Conservation (phyloP, 2,113 vertebrate genomes). For the Arvicanthis niloticus region DNA sequence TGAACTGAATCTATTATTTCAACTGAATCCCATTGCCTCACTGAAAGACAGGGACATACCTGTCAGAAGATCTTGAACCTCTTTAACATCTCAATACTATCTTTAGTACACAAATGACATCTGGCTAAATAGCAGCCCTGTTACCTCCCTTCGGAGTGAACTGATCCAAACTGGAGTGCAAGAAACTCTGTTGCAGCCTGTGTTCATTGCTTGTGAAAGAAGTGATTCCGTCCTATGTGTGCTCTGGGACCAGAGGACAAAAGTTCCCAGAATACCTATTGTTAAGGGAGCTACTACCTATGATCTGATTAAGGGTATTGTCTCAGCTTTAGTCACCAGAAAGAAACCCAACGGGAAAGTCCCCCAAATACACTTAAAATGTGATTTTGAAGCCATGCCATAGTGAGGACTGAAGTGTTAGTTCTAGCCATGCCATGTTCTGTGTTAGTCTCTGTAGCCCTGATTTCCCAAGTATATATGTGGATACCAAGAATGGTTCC, state of each 20-base stretch:
- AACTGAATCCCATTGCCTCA: constrained; percentile 66
- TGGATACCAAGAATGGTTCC: constrained; percentile 22
- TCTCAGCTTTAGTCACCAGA: constrained; percentile 20
- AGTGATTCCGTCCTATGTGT: background rate
- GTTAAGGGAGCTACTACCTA: constrained; percentile 27
- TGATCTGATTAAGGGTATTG: constrained; percentile 16
- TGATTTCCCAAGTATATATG: background rate
- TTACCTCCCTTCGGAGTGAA: constrained; percentile 34
- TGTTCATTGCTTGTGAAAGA: constrained; percentile 51
- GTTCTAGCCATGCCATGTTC: background rate
- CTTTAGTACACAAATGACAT: constrained; percentile 48
- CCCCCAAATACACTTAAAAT: constrained; percentile 9
- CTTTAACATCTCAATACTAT: constrained; percentile 57
- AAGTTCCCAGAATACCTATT: constrained; percentile 27
- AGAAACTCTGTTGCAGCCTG: constrained; percentile 43
- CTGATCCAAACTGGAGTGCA: constrained; percentile 52
- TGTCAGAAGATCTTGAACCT: constrained; percentile 75
- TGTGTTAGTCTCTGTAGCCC: background rate
- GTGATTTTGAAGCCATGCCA: background rate
- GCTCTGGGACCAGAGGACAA: constrained; percentile 63
- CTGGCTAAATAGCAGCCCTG: constrained; percentile 38
- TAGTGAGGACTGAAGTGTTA: background rate
- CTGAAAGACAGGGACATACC: constrained; percentile 70
- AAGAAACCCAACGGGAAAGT: constrained; percentile 53
- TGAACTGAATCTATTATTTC: constrained; percentile 76